phyloP scores from a whole-genome alignment of 2,888 invertebrate species.

The Tuberolachnus salignus region DNA sequence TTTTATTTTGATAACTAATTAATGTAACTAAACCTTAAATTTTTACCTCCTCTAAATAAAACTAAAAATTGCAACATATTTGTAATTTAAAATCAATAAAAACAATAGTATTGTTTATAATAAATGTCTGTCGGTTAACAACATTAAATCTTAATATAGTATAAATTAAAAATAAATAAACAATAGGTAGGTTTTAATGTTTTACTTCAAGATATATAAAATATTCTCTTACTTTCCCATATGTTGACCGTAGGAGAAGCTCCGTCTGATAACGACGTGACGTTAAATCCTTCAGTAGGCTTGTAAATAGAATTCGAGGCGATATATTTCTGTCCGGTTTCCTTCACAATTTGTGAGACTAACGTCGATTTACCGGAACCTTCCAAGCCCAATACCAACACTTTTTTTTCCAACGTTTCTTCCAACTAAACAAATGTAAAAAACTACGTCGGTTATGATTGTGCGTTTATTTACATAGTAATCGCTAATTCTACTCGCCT shows the following conservation, averaged over 20 bases:
- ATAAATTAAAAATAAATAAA: too few species aligned
- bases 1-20: too few species aligned
- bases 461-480: neutral
- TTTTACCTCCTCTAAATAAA: too few species aligned
- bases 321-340: constrained; percentile 29
- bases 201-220: neutral
- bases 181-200: too few species aligned
- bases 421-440: constrained; percentile 61
- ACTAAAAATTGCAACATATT: too few species aligned
- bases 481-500: constrained; percentile 61
- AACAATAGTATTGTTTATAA: too few species aligned
- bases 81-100: too few species aligned
- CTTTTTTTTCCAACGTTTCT: constrained; percentile 62
- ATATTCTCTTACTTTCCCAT: constrained; percentile 45
- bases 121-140: too few species aligned
- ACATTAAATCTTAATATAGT: too few species aligned
- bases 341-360: constrained; percentile 59
- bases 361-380: constrained; percentile 63
- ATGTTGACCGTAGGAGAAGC: constrained; percentile 47
- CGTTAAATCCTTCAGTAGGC: constrained; percentile 56
- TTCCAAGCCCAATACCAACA: constrained; percentile 63
- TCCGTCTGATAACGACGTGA: constrained; percentile 52
- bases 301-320: constrained; percentile 23
- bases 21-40: too few species aligned
- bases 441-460: neutral